Conservation (phyloP, 1,140 invertebrate genomes). For the Bombus pascuorum region DNA sequence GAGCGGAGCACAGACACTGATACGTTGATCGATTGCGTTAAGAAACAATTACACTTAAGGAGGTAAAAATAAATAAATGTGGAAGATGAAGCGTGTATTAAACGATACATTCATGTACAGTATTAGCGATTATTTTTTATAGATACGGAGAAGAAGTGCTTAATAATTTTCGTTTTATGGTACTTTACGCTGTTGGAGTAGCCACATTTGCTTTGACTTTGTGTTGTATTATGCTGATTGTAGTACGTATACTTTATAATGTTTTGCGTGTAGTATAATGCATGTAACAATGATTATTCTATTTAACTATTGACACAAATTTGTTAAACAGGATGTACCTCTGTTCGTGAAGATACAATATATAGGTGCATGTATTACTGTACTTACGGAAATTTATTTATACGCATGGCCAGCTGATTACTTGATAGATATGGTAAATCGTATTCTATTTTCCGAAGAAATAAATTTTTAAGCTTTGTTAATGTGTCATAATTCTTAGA, state of each 20-base stretch:
- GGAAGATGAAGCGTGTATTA: neutral
- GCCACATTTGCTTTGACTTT: neutral
- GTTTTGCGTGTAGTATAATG: no score
- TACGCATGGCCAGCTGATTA: slow-evolving; percentile 55
- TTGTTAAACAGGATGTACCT: slow-evolving; percentile 25
- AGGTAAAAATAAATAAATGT: slow-evolving; percentile 16
- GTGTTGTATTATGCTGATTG: neutral
- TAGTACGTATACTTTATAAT: neutral
- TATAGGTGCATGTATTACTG: slow-evolving; percentile 23
- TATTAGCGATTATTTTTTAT: neutral
- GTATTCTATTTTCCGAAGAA: no score
- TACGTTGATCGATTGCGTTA: slow-evolving; percentile 32
- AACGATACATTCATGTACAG: neutral
- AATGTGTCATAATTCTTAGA: neutral
- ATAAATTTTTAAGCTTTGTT: no score
- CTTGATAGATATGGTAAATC: slow-evolving; percentile 37
- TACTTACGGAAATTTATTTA: slow-evolving; percentile 51
- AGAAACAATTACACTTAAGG: slow-evolving; percentile 54
- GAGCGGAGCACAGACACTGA: neutral
- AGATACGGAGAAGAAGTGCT: slow-evolving; percentile 2
- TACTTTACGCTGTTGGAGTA: neutral
- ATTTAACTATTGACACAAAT: neutral
- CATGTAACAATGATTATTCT: no score
- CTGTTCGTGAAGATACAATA: slow-evolving; percentile 52
- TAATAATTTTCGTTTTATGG: neutral